Evolutionary conservation across 2,888 invertebrate species (phyloP).

Genomic region (Chaetoderma sp.): DNA sequence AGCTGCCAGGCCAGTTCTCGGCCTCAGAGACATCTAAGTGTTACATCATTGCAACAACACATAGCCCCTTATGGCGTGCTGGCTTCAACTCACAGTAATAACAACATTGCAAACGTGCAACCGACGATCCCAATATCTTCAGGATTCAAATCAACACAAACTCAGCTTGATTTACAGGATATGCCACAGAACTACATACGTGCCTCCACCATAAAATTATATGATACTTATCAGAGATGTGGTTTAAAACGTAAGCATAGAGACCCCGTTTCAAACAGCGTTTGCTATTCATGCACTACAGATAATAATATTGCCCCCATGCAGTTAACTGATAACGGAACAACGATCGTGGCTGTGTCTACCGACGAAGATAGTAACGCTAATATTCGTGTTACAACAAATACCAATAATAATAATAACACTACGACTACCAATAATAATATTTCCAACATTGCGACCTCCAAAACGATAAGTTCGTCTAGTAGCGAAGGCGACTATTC

Average conservation of each 20-base stretch:
- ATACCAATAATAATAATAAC: slow-evolving; percentile 34
- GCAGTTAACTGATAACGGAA: slow-evolving; percentile 65
- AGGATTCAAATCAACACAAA: too few relatives aligned
- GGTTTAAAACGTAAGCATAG: slow-evolving; percentile 68
- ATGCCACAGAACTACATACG: slow-evolving; percentile 75
- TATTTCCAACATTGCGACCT: slow-evolving; percentile 44
- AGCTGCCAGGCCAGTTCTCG: too few relatives aligned
- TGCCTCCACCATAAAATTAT: slow-evolving; percentile 78
- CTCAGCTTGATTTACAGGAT: too few relatives aligned
- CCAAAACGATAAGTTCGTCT: slow-evolving; percentile 54
- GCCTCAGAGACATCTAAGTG: not conserved
- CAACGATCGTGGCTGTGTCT: slow-evolving; percentile 59
- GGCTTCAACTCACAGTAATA: slow-evolving; percentile 37
- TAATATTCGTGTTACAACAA: slow-evolving; percentile 37
- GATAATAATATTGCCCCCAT: slow-evolving; percentile 57
- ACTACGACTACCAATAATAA: slow-evolving; percentile 44
- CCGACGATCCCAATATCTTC: too few relatives aligned
- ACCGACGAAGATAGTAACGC: slow-evolving; percentile 66
- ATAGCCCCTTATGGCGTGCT: not conserved
- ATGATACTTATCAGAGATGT: slow-evolving; percentile 76
- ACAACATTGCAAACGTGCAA: slow-evolving; percentile 30
- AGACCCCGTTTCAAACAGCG: too few relatives aligned
- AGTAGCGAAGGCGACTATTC: slow-evolving; percentile 93
- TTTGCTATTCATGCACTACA: too few relatives aligned
- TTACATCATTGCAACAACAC: not conserved